A percentile compares a stretch with the other conserved stretches of the same genome.
Conservation (phyloP, 2,888 invertebrate species). For the Notodonta ziczac region DNA sequence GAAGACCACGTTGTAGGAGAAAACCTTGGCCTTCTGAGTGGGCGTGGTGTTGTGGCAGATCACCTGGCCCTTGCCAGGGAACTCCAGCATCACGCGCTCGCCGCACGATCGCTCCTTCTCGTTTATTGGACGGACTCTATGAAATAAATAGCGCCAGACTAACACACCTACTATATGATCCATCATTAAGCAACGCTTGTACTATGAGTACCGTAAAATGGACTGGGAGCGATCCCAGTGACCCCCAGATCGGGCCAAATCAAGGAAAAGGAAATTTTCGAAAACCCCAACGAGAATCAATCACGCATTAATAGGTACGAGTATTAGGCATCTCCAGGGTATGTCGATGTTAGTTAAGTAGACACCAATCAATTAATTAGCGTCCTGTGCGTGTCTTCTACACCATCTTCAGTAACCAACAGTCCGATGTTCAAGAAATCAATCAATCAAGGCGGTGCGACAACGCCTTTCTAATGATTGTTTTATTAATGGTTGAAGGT, state of each 20-base stretch:
- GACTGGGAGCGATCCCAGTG: too few relatives aligned
- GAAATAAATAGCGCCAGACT: not conserved
- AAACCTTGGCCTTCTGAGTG: conserved; percentile 91
- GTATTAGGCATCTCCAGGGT: too few relatives aligned
- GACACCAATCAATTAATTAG: too few relatives aligned
- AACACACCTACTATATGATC: too few relatives aligned
- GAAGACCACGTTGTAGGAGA: conserved; percentile 97
- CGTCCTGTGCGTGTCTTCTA: too few relatives aligned
- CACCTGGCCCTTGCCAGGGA: conserved; percentile 96
- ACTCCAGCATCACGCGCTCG: conserved; percentile 89
- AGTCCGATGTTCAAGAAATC: conserved; percentile 14
- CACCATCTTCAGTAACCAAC: not conserved
- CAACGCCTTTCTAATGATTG: not conserved
- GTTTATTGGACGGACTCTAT: conserved; percentile 92
- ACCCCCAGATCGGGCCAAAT: too few relatives aligned
- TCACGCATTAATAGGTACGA: too few relatives aligned
- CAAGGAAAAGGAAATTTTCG: too few relatives aligned
- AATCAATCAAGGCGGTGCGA: conserved; percentile 25
- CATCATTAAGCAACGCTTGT: too few relatives aligned
- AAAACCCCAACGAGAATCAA: too few relatives aligned
- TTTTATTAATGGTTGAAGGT: conserved; percentile 10
- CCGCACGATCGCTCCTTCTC: conserved; percentile 88
- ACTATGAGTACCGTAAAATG: too few relatives aligned
- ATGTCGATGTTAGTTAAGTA: too few relatives aligned
- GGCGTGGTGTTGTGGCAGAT: conserved; percentile 83